These are phyloP conservation scores for Chlorocebus sabaeus DNA, from an alignment of 2,113 vertebrate genomes.

Conservation along the genomic window DNA sequence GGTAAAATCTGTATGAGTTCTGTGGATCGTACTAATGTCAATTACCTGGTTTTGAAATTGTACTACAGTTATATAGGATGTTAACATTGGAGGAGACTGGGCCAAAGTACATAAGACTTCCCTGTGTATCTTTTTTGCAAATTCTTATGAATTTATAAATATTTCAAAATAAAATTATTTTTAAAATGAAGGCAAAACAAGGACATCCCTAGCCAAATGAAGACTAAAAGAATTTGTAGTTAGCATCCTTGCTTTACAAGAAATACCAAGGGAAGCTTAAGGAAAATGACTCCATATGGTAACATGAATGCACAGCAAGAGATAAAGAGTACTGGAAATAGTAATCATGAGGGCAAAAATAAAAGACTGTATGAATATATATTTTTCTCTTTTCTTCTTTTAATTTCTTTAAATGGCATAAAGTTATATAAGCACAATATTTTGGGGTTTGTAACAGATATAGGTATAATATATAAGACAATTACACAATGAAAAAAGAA, in stretches of 20 bases:
- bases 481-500: neutral
- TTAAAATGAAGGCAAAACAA: neutral
- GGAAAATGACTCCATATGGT: neutral
- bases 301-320: neutral
- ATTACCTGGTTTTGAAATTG: neutral
- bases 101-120: neutral
- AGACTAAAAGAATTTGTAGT: neutral
- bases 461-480: neutral
- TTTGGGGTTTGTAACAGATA: neutral
- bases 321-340: neutral
- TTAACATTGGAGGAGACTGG: neutral
- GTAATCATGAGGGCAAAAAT: neutral
- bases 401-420: neutral
- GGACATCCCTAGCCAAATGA: neutral
- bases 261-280: neutral
- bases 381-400: neutral
- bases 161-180: neutral
- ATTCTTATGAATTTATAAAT: neutral
- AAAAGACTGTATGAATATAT: neutral
- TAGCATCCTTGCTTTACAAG: neutral
- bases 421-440: neutral
- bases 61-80: neutral
- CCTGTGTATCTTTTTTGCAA: neutral
- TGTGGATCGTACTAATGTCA: neutral
- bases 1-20: neutral